phyloP scores from a whole-genome alignment of 2,888 invertebrate species.

The Polia nebulosa region DNA sequence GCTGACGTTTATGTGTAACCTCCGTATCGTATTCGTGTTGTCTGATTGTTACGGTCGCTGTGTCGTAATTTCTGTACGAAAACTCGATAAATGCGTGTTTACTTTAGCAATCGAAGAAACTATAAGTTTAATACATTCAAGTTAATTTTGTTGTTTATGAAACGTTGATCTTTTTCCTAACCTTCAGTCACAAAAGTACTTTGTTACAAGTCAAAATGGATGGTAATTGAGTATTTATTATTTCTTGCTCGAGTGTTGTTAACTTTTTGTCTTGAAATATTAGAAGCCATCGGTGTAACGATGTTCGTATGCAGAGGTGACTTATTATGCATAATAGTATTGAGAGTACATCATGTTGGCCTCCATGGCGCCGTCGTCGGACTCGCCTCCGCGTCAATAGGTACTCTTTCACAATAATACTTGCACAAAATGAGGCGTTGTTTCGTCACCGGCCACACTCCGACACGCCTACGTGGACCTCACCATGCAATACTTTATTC shows the following conservation, averaged over 20 bases:
- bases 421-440: conserved; percentile 85
- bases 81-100: conserved; percentile 56
- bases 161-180: conserved; percentile 46
- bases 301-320: conserved; percentile 49
- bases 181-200: conserved; percentile 45
- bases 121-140: conserved; percentile 31
- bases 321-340: conserved; percentile 66
- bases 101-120: conserved; percentile 53
- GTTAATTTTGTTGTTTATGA: conserved; percentile 28
- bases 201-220: conserved; percentile 41
- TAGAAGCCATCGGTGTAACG: conserved; percentile 41
- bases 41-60: conserved; percentile 54
- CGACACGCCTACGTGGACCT: conserved; percentile 85
- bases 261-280: conserved; percentile 49
- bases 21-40: conserved; percentile 58
- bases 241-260: conserved; percentile 39
- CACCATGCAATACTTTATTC: conserved; percentile 75
- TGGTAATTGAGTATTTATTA: conserved; percentile 47
- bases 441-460: conserved; percentile 85
- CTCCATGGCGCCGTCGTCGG: conserved; percentile 76
- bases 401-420: conserved; percentile 86
- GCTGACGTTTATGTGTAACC: conserved; percentile 51
- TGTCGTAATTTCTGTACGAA: conserved; percentile 60
- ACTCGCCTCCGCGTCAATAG: conserved; percentile 81
- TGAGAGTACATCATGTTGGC: conserved; percentile 72